phyloP scores from a whole-genome alignment of 2,113 vertebrate species.

The Cinclus mexicanus region DNA sequence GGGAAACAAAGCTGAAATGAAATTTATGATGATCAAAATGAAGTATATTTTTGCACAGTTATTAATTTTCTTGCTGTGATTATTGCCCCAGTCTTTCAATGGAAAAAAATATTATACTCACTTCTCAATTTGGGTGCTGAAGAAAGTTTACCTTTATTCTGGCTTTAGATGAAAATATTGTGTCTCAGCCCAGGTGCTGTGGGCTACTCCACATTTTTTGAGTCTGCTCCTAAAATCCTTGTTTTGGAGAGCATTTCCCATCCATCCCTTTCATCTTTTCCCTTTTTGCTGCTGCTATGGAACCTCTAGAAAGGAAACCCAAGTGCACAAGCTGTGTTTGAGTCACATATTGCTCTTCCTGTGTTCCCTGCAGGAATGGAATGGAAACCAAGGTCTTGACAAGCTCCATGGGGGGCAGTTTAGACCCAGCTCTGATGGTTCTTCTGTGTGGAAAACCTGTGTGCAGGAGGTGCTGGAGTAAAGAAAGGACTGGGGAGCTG shows the following conservation, averaged over 20 bases:
- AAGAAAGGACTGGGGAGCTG: background rate
- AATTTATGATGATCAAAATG: background rate
- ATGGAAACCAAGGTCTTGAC: background rate
- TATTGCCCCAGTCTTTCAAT: background rate
- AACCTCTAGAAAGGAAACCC: background rate
- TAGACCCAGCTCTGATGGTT: background rate
- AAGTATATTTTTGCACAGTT: background rate
- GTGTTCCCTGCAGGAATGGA: background rate
- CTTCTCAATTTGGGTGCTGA: background rate
- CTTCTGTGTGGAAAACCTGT: background rate
- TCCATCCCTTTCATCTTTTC: background rate
- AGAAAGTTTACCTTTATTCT: background rate
- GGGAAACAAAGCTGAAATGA: conserved; percentile 17
- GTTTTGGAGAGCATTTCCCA: background rate
- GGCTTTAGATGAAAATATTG: background rate
- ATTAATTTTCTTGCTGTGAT: background rate
- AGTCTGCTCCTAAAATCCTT: background rate
- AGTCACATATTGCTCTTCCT: background rate
- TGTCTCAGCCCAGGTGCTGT: background rate
- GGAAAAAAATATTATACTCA: background rate
- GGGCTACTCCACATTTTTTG: background rate
- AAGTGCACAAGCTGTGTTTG: background rate
- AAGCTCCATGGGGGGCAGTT: background rate
- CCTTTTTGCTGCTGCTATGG: background rate
- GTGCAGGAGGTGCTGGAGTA: background rate